A percentile compares a stretch with the other conserved stretches of the same genome.
These are phyloP conservation scores for Papilio helenus DNA, from an alignment of 1,140 invertebrate genomes.

Conservation along the genomic window DNA sequence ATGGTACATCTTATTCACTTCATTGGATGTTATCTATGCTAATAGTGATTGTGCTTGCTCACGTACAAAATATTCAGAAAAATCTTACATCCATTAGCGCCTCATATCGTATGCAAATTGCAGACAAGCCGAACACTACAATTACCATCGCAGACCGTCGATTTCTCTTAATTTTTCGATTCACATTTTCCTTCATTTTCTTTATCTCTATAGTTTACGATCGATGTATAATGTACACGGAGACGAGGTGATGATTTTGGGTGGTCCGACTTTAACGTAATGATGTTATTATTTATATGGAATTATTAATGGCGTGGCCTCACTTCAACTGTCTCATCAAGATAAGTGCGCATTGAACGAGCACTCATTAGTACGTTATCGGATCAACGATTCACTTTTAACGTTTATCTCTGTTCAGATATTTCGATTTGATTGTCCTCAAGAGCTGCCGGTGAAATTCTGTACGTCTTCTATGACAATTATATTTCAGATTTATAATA, in stretches of 20 bases:
- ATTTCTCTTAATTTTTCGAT: slow-evolving; percentile 69
- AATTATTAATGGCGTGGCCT: slow-evolving; percentile 70
- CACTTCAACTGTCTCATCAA: slow-evolving; percentile 70
- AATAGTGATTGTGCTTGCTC: slow-evolving; percentile 61
- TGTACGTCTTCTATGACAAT: slow-evolving; percentile 7
- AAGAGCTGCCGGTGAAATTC: slow-evolving; percentile 57
- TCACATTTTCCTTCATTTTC: slow-evolving; percentile 62
- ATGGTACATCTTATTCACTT: slow-evolving; percentile 54
- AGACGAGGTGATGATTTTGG: slow-evolving; percentile 76
- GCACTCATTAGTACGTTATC: slow-evolving; percentile 73
- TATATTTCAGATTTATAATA: slow-evolving; percentile 34
- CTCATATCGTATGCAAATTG: slow-evolving; percentile 78
- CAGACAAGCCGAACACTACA: slow-evolving; percentile 56
- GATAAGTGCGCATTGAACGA: slow-evolving; percentile 74
- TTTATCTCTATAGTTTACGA: slow-evolving; percentile 69
- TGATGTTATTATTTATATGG: slow-evolving; percentile 77
- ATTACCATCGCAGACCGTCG: slow-evolving; percentile 63
- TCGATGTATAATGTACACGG: slow-evolving; percentile 60
- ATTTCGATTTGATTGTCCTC: slow-evolving; percentile 65
- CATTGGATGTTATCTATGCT: slow-evolving; percentile 68
- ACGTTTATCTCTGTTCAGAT: slow-evolving; percentile 58
- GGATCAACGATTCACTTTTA: slow-evolving; percentile 63
- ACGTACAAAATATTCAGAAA: slow-evolving; percentile 66
- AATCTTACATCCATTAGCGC: slow-evolving; percentile 71
- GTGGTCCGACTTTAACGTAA: slow-evolving; percentile 72